A percentile compares a stretch with the other conserved stretches of the same genome.
Evolutionary conservation across 2,888 invertebrate species (phyloP).

Genomic region (Myopa testacea): DNA sequence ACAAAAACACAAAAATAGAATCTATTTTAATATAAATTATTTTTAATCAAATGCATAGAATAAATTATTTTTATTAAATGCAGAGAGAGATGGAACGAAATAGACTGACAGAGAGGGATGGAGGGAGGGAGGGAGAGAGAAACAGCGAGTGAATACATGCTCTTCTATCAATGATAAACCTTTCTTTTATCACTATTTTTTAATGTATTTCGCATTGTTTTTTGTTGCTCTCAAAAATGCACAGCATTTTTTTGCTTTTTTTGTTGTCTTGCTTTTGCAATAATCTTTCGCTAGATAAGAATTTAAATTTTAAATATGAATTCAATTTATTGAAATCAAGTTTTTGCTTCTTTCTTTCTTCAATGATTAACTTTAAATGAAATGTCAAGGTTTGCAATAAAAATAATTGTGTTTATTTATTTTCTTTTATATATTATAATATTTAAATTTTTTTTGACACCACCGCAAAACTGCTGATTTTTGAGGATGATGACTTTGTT

Average conservation of each 20-base stretch:
- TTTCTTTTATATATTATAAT: too few relatives aligned
- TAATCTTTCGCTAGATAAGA: slow-evolving; percentile 10
- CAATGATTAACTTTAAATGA: neutral
- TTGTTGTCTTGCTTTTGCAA: neutral
- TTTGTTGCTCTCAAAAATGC: too few relatives aligned
- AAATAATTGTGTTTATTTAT: neutral
- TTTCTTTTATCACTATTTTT: neutral
- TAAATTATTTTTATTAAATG: too few relatives aligned
- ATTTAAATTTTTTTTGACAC: neutral
- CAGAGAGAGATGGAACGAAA: too few relatives aligned
- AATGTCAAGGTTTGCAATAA: slow-evolving; percentile 25
- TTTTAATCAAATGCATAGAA: too few relatives aligned
- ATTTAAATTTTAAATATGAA: neutral
- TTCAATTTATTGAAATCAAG: neutral
- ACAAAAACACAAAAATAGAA: too few relatives aligned
- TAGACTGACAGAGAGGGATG: too few relatives aligned
- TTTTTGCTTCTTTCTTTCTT: neutral
- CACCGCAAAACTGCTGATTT: neutral
- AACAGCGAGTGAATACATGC: neutral
- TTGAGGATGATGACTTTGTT: neutral
- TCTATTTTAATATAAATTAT: too few relatives aligned
- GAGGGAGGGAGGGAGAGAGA: too few relatives aligned
- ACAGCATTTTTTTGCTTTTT: neutral
- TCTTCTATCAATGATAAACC: neutral
- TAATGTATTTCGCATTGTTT: neutral